phyloP scores from a whole-genome alignment of 2,113 vertebrate species.

The Odontophorus gujanensis region DNA sequence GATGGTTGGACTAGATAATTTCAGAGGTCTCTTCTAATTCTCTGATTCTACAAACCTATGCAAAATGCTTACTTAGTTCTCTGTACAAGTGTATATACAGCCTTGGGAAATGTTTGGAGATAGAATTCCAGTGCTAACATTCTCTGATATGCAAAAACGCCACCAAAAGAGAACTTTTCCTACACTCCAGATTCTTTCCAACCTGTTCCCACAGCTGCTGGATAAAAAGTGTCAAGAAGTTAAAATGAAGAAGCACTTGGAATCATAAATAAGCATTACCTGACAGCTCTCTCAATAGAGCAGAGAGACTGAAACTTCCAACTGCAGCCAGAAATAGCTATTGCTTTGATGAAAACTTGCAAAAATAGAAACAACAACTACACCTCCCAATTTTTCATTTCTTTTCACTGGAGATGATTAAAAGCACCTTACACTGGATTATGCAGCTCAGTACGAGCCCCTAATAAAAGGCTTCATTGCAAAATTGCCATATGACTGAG shows the following conservation, averaged over 20 bases:
- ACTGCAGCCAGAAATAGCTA: neutral
- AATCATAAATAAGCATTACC: slow-evolving; percentile 24
- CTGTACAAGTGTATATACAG: neutral
- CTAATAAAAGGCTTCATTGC: slow-evolving; percentile 33
- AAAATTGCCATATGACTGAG: slow-evolving; percentile 1
- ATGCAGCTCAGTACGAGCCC: neutral
- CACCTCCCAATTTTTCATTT: neutral
- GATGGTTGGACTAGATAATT: too few species aligned
- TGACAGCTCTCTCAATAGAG: neutral
- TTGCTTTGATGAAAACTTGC: neutral
- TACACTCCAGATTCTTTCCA: slow-evolving; percentile 14
- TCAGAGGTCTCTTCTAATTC: too few species aligned
- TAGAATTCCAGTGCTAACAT: neutral
- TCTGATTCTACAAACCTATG: neutral
- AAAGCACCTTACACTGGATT: slow-evolving; percentile 39
- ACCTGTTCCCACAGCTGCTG: neutral
- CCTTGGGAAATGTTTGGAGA: neutral
- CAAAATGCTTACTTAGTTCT: neutral
- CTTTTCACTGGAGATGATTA: slow-evolving; percentile 25
- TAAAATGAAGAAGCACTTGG: neutral
- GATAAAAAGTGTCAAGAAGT: slow-evolving; percentile 14
- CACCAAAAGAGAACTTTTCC: neutral
- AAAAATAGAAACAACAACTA: neutral
- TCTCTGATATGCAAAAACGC: neutral
- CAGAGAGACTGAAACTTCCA: neutral